Base-by-base conservation (phyloP, 2,113 vertebrate species). In the Engraulis encrasicolus region DNA sequence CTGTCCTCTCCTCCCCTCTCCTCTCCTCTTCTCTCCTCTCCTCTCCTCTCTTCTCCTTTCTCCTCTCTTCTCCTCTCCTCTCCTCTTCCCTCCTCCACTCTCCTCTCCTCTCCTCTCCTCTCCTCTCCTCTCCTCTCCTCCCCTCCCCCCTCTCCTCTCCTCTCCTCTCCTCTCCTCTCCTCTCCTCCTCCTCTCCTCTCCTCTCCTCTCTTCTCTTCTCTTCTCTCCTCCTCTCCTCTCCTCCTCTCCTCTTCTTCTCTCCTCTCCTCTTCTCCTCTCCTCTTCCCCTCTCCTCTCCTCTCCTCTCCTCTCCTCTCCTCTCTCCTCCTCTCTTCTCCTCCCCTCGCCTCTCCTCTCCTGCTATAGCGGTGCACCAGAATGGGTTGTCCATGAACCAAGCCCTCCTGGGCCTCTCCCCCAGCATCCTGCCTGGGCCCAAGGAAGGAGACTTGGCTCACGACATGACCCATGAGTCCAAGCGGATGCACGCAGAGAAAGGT, bases 361-460 rank as follows among this genome's bases (percentile, higher is more conserved):
- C 52, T 81, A 85, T 93, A 99, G 97, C 98, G 82, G 87, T 94
- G 87, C 98, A 99, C 95, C 97, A 99, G 94, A 99, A 99, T 0
- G 98, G 98, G 85, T 90, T 99, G 81, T 98, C 98, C 88, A 98
- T 99, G 97, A 99, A 98, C 94, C 98, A 99, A 88, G 96, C 96
- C 92, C 92, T 99, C 89, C 96, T 99, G 92, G 98, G 98, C 86
- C 96, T 99, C 88, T 99, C 98, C 88, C 98, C 98, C 87, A 99
- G 96, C 84, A 96, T 99, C 11, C 92, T 95, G 36, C 98, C 98
- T 37, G 98, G 98, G 45, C 98, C 98, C 66, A 99, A 98, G 91
- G 98, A 99, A 87, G 98, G 98, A 78, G 98, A 99, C 92, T 93
- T 99, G 91, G 98, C 98, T 91, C 98, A 99, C 83, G 98, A 99